Percentiles rank a stretch among this genome's conserved stretches.
phyloP scores from a whole-genome alignment of 2,888 invertebrate species.

The Keiferia lycopersicella region DNA sequence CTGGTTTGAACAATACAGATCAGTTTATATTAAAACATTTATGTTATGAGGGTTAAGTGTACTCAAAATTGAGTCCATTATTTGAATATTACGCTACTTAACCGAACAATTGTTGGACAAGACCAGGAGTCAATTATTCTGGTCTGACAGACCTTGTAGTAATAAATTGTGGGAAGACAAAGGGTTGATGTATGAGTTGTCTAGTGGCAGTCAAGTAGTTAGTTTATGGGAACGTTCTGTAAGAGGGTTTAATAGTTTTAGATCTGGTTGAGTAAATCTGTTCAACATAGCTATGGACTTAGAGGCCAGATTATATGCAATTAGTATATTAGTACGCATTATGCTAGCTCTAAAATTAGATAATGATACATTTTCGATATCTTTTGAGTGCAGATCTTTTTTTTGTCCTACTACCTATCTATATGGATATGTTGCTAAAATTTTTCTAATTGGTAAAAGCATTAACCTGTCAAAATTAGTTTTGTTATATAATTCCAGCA shows the following conservation, averaged over 20 bases:
- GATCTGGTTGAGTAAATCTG: neutral
- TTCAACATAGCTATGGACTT: no score
- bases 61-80: slow-evolving; percentile 48
- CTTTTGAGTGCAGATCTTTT: no score
- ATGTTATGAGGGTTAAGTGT: slow-evolving; percentile 28
- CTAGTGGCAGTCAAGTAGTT: slow-evolving; percentile 39
- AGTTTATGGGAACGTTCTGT: slow-evolving; percentile 45
- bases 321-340: no score
- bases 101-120: slow-evolving; percentile 50
- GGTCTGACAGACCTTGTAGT: slow-evolving; percentile 42
- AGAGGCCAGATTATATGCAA: no score
- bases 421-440: no score
- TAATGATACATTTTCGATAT: no score
- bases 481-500: no score
- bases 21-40: slow-evolving; percentile 31
- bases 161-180: slow-evolving; percentile 53
- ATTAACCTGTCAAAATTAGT: no score
- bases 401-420: no score
- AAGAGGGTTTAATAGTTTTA: neutral
- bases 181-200: slow-evolving; percentile 44
- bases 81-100: slow-evolving; percentile 60
- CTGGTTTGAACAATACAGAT: slow-evolving; percentile 28
- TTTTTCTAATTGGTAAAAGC: no score
- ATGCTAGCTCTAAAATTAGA: no score
- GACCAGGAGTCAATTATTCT: slow-evolving; percentile 56